Percentiles rank a stretch among this genome's conserved stretches.
phyloP scores from a whole-genome alignment of 2,797 vertebrate species.

The Babyrousa celebensis region DNA sequence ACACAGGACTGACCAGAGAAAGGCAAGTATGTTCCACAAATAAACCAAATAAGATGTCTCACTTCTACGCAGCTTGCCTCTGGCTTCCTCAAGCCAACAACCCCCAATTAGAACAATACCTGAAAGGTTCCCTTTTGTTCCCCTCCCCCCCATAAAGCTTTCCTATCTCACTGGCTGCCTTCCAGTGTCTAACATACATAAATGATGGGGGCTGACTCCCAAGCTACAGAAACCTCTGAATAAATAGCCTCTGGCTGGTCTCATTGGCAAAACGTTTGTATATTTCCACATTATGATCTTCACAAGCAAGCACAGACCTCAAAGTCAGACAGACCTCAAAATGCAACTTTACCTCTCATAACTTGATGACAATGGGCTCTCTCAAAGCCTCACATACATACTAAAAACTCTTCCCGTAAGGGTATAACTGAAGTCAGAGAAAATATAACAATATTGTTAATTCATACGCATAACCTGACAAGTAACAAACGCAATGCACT shows the following conservation, averaged over 20 bases:
- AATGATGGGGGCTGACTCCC: not conserved
- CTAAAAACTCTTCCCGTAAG: not conserved
- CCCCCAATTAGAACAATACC: not conserved
- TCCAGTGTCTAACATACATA: not conserved
- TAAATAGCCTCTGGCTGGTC: not conserved
- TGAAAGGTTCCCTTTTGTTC: not conserved
- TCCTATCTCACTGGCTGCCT: not conserved
- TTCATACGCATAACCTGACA: not conserved
- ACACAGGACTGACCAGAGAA: not conserved
- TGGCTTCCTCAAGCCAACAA: not conserved
- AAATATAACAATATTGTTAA: not conserved
- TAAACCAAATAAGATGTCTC: not conserved
- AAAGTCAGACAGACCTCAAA: not conserved
- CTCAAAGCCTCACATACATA: not conserved
- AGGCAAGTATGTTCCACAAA: not conserved
- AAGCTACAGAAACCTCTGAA: not conserved
- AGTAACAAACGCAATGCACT: not conserved
- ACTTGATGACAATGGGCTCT: not conserved
- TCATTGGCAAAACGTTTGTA: not conserved
- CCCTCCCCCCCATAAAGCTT: rapidly evolving
- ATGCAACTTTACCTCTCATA: not conserved
- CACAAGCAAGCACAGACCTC: not conserved
- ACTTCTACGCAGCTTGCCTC: not conserved
- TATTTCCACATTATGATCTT: not conserved
- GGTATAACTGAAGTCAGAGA: not conserved